Conservation (phyloP, 2,888 invertebrate genomes). For the Rhagium mordax region DNA sequence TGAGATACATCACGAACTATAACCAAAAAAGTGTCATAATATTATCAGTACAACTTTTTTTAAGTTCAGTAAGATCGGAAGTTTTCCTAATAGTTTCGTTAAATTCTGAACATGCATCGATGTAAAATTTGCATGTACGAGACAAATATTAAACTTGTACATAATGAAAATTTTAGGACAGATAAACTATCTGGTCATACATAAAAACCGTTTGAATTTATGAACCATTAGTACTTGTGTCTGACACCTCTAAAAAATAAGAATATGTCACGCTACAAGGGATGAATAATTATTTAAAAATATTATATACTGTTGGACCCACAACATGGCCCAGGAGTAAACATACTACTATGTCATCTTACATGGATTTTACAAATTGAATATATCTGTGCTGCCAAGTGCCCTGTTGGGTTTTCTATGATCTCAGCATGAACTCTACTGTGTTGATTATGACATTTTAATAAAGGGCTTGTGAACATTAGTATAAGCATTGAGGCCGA, state of each 20-base stretch:
- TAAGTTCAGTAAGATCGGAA: no score
- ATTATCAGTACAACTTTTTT: no score
- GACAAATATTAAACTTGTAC: no score
- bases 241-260: background rate
- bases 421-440: constrained; percentile 11
- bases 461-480: background rate
- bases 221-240: background rate
- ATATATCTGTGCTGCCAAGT: constrained; percentile 5
- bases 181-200: background rate
- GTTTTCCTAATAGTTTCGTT: no score
- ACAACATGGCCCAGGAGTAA: constrained; percentile 12
- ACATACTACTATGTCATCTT: constrained; percentile 17
- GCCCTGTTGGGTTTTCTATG: constrained; percentile 7
- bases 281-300: constrained; percentile 3
- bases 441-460: constrained; percentile 19
- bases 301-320: constrained; percentile 7
- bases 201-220: background rate
- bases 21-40: no score
- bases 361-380: constrained; percentile 28
- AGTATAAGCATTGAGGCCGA: background rate
- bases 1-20: no score
- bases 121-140: no score
- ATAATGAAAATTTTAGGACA: no score
- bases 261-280: background rate
- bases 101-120: no score